phyloP scores from a whole-genome alignment of 2,113 vertebrate genomes.

The Chrysochloris asiatica region DNA sequence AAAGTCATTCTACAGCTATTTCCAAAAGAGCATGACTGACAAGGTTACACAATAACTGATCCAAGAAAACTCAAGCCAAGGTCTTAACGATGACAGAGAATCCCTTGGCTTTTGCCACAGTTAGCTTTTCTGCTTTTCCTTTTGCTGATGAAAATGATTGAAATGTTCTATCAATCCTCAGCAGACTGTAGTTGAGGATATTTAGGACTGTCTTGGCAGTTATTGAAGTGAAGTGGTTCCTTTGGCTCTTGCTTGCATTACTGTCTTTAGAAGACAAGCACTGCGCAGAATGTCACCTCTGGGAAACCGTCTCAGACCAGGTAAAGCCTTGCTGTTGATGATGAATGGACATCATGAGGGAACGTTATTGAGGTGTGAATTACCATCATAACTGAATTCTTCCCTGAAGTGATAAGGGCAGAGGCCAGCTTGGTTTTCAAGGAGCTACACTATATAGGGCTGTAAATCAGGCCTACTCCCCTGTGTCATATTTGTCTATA shows the following conservation, averaged over 20 bases:
- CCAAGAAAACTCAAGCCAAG: constrained; percentile 21
- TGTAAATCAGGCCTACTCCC: not conserved
- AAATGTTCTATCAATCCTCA: constrained; percentile 19
- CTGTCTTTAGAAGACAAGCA: not conserved
- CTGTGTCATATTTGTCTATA: not conserved
- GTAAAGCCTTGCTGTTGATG: not conserved
- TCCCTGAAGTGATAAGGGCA: constrained; percentile 20
- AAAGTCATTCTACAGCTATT: not conserved
- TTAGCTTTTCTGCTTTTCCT: not conserved
- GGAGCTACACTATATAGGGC: not conserved
- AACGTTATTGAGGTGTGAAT: constrained; percentile 31
- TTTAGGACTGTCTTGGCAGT: not conserved
- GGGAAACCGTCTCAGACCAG: not conserved
- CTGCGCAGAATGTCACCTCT: not conserved
- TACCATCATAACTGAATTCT: constrained; percentile 41
- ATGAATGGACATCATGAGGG: constrained; percentile 33
- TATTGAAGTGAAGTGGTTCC: not conserved
- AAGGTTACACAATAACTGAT: constrained; percentile 44
- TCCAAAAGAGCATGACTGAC: constrained; percentile 37
- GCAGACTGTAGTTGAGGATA: not conserved
- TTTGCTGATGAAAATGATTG: not conserved
- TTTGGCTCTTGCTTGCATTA: not conserved
- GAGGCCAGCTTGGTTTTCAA: not conserved
- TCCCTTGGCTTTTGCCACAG: not conserved
- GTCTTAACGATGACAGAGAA: not conserved